phyloP scores from a whole-genome alignment of 2,797 vertebrate genomes.

The Chanos chanos region DNA sequence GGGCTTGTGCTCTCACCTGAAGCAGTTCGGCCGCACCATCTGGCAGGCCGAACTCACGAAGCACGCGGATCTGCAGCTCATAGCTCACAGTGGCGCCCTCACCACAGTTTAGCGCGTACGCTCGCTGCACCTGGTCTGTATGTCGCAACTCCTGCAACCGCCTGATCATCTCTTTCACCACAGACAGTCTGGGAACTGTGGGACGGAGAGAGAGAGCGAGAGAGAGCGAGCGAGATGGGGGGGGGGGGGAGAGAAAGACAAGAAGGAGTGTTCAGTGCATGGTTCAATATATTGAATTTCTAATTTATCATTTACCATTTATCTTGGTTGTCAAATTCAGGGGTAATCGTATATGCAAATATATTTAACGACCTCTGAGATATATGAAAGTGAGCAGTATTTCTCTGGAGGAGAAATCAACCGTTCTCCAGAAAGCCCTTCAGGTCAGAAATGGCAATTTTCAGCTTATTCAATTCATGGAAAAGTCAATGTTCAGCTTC shows the following conservation, averaged over 20 bases:
- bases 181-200: constrained; percentile 83
- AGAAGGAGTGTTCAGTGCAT: background rate
- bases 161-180: constrained; percentile 91
- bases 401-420: too few species aligned
- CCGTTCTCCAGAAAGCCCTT: too few species aligned
- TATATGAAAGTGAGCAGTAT: too few species aligned
- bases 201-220: background rate
- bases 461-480: too few species aligned
- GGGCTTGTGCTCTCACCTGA: too few species aligned
- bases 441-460: too few species aligned
- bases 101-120: constrained; percentile 93
- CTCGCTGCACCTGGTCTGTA: constrained; percentile 92
- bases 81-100: constrained; percentile 96
- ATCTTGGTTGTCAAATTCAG: too few species aligned
- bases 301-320: too few species aligned
- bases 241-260: background rate
- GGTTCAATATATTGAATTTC: too few species aligned
- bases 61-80: constrained; percentile 93
- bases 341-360: too few species aligned
- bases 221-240: constrained; percentile 6
- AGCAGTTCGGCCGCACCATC: constrained; percentile 93
- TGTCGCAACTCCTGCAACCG: constrained; percentile 92
- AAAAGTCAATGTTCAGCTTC: too few species aligned
- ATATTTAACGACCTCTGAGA: too few species aligned
- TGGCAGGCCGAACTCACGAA: constrained; percentile 90